These are phyloP conservation scores for Pungitius pungitius DNA, from an alignment of 2,113 vertebrate genomes.

Conservation along the genomic window DNA sequence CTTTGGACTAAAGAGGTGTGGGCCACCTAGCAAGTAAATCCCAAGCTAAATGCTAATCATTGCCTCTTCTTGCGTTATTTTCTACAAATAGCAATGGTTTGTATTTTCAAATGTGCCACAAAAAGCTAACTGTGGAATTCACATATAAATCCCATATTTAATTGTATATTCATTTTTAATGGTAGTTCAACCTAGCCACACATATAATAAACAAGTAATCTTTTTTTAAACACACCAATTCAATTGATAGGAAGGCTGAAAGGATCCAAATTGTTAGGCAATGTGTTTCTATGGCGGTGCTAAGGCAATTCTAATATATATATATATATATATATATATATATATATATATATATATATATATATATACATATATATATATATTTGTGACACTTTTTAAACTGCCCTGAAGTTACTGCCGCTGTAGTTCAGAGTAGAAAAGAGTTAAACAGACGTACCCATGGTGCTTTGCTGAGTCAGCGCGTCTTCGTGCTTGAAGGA, in stretches of 20 bases:
- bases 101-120: neutral
- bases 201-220: neutral
- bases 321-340: neutral
- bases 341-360: too few relatives aligned
- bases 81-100: neutral
- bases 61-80: neutral
- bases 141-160: neutral
- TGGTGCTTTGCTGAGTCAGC: constrained; percentile 88
- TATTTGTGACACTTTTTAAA: neutral
- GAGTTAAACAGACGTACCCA: constrained; percentile 81
- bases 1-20: neutral
- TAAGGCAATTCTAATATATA: neutral
- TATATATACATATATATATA: too few relatives aligned
- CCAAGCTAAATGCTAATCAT: neutral
- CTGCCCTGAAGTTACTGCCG: neutral
- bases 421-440: neutral
- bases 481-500: constrained; percentile 97
- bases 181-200: neutral
- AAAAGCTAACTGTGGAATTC: neutral
- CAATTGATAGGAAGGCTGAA: neutral
- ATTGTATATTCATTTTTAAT: neutral
- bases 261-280: too few relatives aligned
- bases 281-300: too few relatives aligned
- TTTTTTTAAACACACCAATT: neutral
- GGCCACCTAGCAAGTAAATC: neutral